Percentiles rank a stretch among this genome's conserved stretches.
These are phyloP conservation scores for Lycocerus yunnanus DNA, from an alignment of 2,888 invertebrate genomes.

Conservation along the genomic window DNA sequence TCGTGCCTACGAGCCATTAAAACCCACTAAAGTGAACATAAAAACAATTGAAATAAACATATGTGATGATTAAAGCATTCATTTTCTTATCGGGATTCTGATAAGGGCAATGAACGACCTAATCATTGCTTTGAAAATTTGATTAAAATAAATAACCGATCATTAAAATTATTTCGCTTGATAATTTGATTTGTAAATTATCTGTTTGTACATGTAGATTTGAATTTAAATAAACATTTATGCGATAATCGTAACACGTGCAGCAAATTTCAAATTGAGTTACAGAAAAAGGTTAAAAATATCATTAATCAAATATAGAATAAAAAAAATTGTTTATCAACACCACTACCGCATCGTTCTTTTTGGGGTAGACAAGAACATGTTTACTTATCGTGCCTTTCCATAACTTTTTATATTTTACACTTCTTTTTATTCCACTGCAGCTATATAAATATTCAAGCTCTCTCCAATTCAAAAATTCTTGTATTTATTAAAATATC, in stretches of 20 bases:
- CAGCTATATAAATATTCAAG: background rate
- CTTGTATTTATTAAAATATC: background rate
- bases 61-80: conserved; percentile 31
- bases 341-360: background rate
- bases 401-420: background rate
- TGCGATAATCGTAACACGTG: background rate
- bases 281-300: background rate
- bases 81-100: conserved; percentile 24
- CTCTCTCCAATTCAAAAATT: background rate
- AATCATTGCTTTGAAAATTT: conserved; percentile 18
- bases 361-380: background rate
- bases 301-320: background rate
- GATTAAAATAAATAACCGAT: conserved; percentile 5
- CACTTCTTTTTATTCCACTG: background rate
- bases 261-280: background rate
- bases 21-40: conserved; percentile 23
- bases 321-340: background rate
- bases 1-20: conserved; percentile 29
- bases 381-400: background rate
- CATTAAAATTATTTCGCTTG: background rate
- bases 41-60: conserved; percentile 33
- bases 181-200: conserved; percentile 1
- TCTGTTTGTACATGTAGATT: background rate
- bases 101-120: conserved; percentile 27
- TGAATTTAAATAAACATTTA: conserved; percentile 1